A percentile compares a stretch with the other conserved stretches of the same genome.
These are phyloP conservation scores for Perdita meconis DNA, from an alignment of 2,888 invertebrate genomes.

Conservation along the genomic window DNA sequence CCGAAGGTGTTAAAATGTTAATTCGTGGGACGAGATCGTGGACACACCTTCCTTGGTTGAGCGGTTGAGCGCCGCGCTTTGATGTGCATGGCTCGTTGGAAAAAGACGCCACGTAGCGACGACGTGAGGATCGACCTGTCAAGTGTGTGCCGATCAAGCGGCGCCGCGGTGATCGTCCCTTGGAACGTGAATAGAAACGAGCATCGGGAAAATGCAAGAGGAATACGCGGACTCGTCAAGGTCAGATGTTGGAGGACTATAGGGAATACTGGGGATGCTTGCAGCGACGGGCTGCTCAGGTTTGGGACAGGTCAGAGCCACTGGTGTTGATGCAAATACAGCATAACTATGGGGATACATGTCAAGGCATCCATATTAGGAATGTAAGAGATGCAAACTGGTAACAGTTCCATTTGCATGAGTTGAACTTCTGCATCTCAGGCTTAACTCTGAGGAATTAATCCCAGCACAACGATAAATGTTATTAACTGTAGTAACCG, in stretches of 20 bases:
- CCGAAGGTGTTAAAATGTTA: constrained; percentile 78
- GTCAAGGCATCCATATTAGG: too few species aligned
- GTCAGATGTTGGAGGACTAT: background rate
- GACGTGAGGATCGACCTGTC: constrained; percentile 64
- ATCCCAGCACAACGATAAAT: too few species aligned
- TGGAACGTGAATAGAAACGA: constrained; percentile 39
- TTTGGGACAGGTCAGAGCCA: too few species aligned
- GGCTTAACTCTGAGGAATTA: too few species aligned
- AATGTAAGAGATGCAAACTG: too few species aligned
- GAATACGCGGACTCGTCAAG: constrained; percentile 21
- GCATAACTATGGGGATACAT: too few species aligned
- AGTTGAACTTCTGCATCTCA: too few species aligned
- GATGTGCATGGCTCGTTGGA: constrained; percentile 28
- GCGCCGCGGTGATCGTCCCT: constrained; percentile 22
- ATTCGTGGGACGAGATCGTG: constrained; percentile 59
- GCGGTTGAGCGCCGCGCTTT: constrained; percentile 28
- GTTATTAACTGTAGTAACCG: too few species aligned
- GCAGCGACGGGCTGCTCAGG: background rate
- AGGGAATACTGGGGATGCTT: background rate
- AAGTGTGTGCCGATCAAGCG: constrained; percentile 29
- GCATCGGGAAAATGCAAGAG: constrained; percentile 15
- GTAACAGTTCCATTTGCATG: too few species aligned
- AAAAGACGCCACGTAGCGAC: constrained; percentile 41
- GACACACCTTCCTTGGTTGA: constrained; percentile 28
- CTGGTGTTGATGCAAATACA: too few species aligned